phyloP scores from a whole-genome alignment of 2,888 invertebrate genomes.

The Allolobophora icterica region DNA sequence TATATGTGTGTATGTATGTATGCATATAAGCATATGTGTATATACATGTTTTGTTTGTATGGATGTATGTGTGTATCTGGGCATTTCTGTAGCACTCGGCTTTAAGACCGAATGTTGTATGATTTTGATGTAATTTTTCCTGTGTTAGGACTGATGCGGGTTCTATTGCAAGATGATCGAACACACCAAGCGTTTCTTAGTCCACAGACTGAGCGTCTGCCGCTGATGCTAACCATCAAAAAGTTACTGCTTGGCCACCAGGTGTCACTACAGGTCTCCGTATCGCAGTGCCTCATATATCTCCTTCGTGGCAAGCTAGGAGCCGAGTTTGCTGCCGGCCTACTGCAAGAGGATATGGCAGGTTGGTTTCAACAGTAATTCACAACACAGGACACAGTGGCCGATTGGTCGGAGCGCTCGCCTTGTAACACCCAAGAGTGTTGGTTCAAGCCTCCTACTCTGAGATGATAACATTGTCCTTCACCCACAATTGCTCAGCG shows the following conservation, averaged over 20 bases:
- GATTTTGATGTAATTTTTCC: not conserved
- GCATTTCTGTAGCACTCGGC: too few relatives aligned
- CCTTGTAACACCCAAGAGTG: too few relatives aligned
- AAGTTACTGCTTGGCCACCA: constrained; percentile 6
- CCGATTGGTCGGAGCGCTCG: too few relatives aligned
- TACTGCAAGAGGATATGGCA: constrained; percentile 49
- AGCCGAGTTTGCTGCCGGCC: not conserved
- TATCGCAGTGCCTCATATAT: constrained; percentile 27
- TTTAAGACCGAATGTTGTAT: too few relatives aligned
- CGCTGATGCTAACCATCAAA: constrained; percentile 25
- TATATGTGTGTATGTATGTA: too few relatives aligned
- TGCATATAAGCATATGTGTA: too few relatives aligned
- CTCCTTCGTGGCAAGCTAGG: constrained; percentile 24
- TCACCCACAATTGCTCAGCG: too few relatives aligned
- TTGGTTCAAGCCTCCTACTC: too few relatives aligned
- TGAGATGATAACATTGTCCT: too few relatives aligned
- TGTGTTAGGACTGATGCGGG: not conserved
- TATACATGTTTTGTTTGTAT: too few relatives aligned
- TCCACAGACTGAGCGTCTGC: constrained; percentile 5
- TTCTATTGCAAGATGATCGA: not conserved
- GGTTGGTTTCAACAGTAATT: constrained; percentile 43
- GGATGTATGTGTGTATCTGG: too few relatives aligned
- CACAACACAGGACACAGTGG: too few relatives aligned
- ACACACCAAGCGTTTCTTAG: not conserved
- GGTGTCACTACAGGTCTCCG: constrained; percentile 23